Percentiles rank a stretch among this genome's conserved stretches.
These are phyloP conservation scores for Microcebus jonahi DNA, from an alignment of 2,113 vertebrate species.

Conservation along the genomic window DNA sequence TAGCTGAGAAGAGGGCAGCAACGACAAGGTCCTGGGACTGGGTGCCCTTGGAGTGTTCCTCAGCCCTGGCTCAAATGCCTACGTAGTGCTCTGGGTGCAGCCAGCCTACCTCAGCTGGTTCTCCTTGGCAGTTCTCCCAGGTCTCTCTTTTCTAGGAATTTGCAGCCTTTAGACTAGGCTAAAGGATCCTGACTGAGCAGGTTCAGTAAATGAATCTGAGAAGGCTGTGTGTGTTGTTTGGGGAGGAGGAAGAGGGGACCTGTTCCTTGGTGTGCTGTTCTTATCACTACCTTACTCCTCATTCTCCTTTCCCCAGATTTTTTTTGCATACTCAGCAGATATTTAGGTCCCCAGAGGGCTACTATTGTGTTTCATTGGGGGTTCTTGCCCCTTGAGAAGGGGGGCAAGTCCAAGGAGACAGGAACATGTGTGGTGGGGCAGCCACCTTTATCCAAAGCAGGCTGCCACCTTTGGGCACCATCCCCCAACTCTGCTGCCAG, in stretches of 20 bases:
- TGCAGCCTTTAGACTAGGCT: background rate
- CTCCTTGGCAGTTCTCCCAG: slow-evolving; percentile 44
- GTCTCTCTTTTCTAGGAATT: slow-evolving; percentile 11
- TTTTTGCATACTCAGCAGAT: slow-evolving; percentile 24
- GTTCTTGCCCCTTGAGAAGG: background rate
- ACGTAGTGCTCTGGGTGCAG: background rate
- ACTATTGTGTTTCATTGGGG: background rate
- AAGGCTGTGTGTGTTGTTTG: background rate
- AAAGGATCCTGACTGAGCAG: background rate
- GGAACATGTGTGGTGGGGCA: background rate
- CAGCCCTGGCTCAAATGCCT: background rate
- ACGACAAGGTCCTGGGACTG: background rate
- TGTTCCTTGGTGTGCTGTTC: background rate
- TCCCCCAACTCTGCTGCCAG: background rate
- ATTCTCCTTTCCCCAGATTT: background rate
- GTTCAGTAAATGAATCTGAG: background rate
- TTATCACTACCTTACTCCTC: background rate
- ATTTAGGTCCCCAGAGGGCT: background rate
- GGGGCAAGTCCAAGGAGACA: background rate
- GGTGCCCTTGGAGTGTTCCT: slow-evolving; percentile 36
- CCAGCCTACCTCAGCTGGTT: slow-evolving; percentile 38
- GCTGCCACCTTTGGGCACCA: background rate
- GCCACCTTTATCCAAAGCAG: background rate
- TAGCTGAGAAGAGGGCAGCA: slow-evolving; percentile 15
- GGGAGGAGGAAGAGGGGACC: too few relatives aligned